These are phyloP conservation scores for Lepisosteus osseus DNA, from an alignment of 2,113 vertebrate species.

Conservation along the genomic window DNA sequence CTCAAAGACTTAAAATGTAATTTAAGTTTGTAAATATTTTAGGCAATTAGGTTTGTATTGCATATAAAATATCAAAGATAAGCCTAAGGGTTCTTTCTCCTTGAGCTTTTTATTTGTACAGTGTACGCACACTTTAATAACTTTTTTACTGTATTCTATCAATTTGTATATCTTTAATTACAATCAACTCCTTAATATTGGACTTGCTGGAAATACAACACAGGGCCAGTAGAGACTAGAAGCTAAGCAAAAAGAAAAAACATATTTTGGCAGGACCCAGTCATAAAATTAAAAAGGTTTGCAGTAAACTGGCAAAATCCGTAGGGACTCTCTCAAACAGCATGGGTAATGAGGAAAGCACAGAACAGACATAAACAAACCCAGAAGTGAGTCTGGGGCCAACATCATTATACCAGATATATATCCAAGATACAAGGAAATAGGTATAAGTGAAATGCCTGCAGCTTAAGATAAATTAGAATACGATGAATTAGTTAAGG, in stretches of 20 bases:
- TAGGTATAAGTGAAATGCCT: slow-evolving; percentile 31
- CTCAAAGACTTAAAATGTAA: slow-evolving; percentile 40
- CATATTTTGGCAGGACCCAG: slow-evolving; percentile 42
- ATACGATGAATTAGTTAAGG: slow-evolving; percentile 28
- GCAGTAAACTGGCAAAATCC: slow-evolving; percentile 76
- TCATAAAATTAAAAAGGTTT: slow-evolving; percentile 72
- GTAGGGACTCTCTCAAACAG: slow-evolving; percentile 80
- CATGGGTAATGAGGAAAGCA: slow-evolving; percentile 88
- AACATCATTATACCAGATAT: slow-evolving; percentile 79
- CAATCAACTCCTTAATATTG: slow-evolving; percentile 30
- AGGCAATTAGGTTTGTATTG: slow-evolving; percentile 31
- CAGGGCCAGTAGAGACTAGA: slow-evolving; percentile 36
- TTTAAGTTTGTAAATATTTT: slow-evolving; percentile 39
- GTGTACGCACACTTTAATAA: slow-evolving; percentile 21
- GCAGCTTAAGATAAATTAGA: slow-evolving; percentile 25
- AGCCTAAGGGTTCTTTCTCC: slow-evolving; percentile 33
- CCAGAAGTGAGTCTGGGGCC: slow-evolving; percentile 74
- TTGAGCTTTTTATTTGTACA: slow-evolving; percentile 19
- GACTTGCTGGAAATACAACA: slow-evolving; percentile 44
- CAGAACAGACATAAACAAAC: slow-evolving; percentile 86
- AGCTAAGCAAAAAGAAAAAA: slow-evolving; percentile 41
- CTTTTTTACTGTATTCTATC: not conserved
- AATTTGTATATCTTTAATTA: slow-evolving; percentile 7
- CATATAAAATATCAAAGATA: slow-evolving; percentile 41
- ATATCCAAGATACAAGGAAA: slow-evolving; percentile 69